Evolutionary conservation across 2,888 invertebrate species (phyloP).

Genomic region (Sphaeridia pumilis): DNA sequence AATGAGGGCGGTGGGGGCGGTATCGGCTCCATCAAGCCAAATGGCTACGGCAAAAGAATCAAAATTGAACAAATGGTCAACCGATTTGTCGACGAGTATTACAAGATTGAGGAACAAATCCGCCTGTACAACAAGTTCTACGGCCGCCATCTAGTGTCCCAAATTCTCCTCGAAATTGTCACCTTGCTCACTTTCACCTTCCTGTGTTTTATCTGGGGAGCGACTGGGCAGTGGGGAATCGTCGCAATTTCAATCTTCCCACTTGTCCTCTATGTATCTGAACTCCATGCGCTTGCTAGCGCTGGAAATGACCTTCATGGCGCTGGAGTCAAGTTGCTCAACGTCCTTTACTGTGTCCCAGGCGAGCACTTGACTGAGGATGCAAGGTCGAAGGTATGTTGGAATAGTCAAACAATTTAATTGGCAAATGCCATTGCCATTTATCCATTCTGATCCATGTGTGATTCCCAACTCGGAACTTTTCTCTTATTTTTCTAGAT

Average conservation of each 20-base stretch:
- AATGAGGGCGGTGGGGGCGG: no score
- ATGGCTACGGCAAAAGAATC: neutral
- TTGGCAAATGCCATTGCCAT: no score
- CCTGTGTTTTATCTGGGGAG: neutral
- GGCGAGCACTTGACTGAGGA: neutral
- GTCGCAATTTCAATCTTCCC: neutral
- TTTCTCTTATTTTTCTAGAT: neutral
- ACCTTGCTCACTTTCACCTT: neutral
- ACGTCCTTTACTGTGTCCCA: neutral
- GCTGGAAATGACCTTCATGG: neutral
- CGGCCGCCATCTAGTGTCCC: neutral
- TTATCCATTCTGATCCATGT: no score
- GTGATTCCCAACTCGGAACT: no score
- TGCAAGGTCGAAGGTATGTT: neutral
- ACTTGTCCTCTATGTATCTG: neutral
- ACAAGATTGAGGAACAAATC: neutral
- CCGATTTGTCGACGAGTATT: neutral
- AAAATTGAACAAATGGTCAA: neutral
- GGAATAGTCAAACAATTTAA: no score
- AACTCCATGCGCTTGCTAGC: neutral
- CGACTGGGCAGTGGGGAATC: neutral
- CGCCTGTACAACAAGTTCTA: neutral
- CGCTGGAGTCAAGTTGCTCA: neutral
- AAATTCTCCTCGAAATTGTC: neutral
- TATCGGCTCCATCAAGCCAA: no score